These are phyloP conservation scores for Bolinopsis microptera DNA, from an alignment of 37 sponge, comb jelly and placozoan genomes.

Conservation along the genomic window DNA sequence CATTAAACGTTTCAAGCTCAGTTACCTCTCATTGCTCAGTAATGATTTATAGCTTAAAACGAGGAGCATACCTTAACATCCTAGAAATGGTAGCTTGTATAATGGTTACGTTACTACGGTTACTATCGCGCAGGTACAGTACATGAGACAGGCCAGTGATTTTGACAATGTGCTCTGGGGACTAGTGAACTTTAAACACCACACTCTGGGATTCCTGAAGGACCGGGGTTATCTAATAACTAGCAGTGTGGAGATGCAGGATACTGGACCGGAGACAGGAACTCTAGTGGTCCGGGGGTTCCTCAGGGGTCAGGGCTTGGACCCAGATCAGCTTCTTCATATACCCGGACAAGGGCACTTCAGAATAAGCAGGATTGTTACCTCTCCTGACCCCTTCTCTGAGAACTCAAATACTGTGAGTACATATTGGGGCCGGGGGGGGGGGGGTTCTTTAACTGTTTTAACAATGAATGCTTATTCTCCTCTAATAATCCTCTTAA, in stretches of 20 bases:
- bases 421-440: too few species aligned
- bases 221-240: not conserved
- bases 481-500: too few species aligned
- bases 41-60: too few species aligned
- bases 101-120: not conserved
- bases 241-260: not conserved
- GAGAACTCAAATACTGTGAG: not conserved
- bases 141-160: not conserved
- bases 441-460: too few species aligned
- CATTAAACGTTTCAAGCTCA: too few species aligned
- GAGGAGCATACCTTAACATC: too few species aligned
- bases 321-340: constrained; percentile 80
- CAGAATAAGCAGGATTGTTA: not conserved
- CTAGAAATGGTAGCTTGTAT: too few species aligned
- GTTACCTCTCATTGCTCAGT: too few species aligned
- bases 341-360: constrained; percentile 81
- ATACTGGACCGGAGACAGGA: not conserved
- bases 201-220: not conserved
- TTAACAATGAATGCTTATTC: too few species aligned
- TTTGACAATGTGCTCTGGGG: constrained; percentile 6
- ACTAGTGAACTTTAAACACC: constrained; percentile 4
- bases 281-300: constrained; percentile 71
- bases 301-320: constrained; percentile 76
- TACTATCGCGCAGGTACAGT: not conserved
- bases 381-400: not conserved